Conservation (phyloP, 2,888 invertebrate species). For the Phasia obesa region DNA sequence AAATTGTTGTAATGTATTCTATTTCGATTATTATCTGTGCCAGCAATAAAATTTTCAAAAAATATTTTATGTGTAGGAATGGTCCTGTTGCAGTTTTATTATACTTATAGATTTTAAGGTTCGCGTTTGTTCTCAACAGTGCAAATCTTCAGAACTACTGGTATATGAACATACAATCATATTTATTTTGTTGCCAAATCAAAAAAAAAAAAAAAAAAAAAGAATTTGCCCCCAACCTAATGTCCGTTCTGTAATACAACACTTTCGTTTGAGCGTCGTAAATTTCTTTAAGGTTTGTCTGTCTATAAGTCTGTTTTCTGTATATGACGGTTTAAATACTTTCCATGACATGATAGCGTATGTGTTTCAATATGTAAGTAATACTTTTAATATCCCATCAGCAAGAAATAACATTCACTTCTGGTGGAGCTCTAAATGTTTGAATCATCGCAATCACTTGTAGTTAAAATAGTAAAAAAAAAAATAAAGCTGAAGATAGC, state of each 20-base stretch:
- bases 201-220: no score
- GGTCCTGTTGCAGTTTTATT: no score
- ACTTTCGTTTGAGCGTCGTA: constrained; percentile 64
- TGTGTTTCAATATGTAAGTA: constrained; percentile 10
- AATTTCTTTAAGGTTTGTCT: constrained; percentile 40
- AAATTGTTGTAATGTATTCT: no score
- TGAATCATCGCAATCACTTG: constrained; percentile 60
- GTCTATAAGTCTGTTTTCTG: not conserved
- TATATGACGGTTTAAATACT: constrained; percentile 19
- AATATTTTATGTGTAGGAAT: no score
- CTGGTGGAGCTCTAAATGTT: constrained; percentile 42
- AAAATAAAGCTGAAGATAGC: no score
- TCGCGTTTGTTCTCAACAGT: no score
- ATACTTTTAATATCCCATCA: constrained; percentile 37
- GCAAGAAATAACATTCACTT: constrained; percentile 23
- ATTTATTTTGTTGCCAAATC: no score
- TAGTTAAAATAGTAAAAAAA: constrained; percentile 43
- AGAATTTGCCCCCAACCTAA: constrained; percentile 43
- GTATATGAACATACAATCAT: no score
- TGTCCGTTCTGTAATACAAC: constrained; percentile 61
- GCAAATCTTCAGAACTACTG: no score
- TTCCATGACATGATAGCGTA: not conserved
- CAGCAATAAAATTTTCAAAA: no score
- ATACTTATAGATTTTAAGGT: no score
- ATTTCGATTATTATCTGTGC: no score